Evolutionary conservation across 1,140 invertebrate species (phyloP), one percentile per base, ranked within the genome.

Genomic region (Pentalonia nigronervosa): DNA sequence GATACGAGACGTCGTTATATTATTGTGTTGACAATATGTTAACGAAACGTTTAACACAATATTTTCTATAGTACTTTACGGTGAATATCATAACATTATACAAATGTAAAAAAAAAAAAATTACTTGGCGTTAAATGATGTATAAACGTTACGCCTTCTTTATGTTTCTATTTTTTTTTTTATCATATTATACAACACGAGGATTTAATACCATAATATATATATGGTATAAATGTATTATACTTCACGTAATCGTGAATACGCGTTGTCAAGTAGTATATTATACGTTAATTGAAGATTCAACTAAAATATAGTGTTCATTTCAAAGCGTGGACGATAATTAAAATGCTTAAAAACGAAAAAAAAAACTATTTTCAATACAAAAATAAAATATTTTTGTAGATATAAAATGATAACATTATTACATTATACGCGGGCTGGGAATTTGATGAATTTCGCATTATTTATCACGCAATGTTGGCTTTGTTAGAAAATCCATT

Each of bases 401-500:
- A 41, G 41, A 20, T 0, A 36, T 83, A 84, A 84, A 84, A 84
- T 25, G 21, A 17, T 41, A 45, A 84, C 83, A 36, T 45, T 41
- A 84, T 41, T 45, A 84, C n/a, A 76, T 83, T 83, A 41, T 41
- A 41, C 83, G 21, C 8, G 8, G 14, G 30, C 41, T 47, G 84
- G 1, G 45, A 47, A 87, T 87, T 47, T 47, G 25, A 87, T 47
- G 84, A 87, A 47, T 87, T 87, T 87, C 48, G 41, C 45, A 41
- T 87, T 87, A 87, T 86, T 47, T 47, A 47, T 87, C 45, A 47
- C 7, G 23, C 45, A 48, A 48, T 87, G 25, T 87, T 47, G 84
- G 41, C 84, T 87, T 87, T 87, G 45, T 87, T 87, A 87, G 23
- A 47, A 87, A 87, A 87, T 47, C 41, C 84, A n/a, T 87, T 47